phyloP scores from a whole-genome alignment of 2,797 vertebrate species.

The Siniperca obscura region DNA sequence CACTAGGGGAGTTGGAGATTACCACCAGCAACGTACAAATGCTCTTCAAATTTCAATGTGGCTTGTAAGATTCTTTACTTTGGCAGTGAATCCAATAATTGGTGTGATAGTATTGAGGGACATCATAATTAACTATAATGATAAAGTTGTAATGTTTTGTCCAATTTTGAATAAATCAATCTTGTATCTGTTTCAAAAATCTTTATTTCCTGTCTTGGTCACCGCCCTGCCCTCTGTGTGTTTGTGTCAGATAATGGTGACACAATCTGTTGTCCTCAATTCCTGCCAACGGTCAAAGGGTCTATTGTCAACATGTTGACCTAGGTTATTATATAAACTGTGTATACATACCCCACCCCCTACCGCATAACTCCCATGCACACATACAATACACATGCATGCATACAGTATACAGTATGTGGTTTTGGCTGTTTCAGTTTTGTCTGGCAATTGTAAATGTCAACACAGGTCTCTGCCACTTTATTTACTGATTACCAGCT shows the following conservation, averaged over 20 bases:
- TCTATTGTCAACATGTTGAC: slow-evolving; percentile 63
- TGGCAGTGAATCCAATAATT: not conserved
- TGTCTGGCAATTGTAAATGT: not conserved
- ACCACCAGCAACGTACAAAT: not conserved
- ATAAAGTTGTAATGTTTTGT: not conserved
- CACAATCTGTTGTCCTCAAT: slow-evolving; percentile 51
- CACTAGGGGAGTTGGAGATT: not conserved
- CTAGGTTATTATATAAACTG: slow-evolving; percentile 31
- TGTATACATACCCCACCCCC: slow-evolving; percentile 24
- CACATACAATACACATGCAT: not conserved
- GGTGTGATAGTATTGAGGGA: not conserved
- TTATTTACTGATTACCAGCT: not conserved
- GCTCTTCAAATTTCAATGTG: not conserved
- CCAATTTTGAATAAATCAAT: not conserved
- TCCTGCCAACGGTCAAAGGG: slow-evolving; percentile 34
- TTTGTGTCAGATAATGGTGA: slow-evolving; percentile 33
- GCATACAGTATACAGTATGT: not conserved
- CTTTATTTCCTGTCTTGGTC: slow-evolving; percentile 26
- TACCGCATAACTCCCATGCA: slow-evolving; percentile 17
- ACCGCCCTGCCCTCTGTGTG: slow-evolving; percentile 14
- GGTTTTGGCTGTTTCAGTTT: not conserved
- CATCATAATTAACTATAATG: not conserved
- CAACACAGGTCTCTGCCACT: not conserved
- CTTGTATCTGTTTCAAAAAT: slow-evolving; percentile 8
- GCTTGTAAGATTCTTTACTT: not conserved